Evolutionary conservation across 1,140 invertebrate genomes (phyloP).

Genomic region (Drosophila quadrilineata): DNA sequence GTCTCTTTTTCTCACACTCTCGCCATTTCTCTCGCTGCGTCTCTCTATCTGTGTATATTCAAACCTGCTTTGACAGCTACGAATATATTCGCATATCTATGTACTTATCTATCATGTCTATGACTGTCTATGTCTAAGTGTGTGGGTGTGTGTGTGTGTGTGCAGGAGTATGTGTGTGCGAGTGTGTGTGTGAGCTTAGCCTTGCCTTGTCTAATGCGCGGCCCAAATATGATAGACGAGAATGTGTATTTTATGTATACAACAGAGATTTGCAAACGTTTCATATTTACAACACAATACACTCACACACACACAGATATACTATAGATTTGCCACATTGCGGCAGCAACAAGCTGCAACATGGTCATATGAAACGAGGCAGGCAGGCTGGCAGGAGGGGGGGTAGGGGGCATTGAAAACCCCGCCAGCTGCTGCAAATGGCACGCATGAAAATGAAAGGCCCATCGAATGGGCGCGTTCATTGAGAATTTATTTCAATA

Average conservation of each 20-base stretch:
- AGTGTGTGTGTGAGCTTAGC: constrained; percentile 63
- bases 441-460: constrained; percentile 78
- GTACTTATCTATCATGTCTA: constrained; percentile 41
- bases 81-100: constrained; percentile 25
- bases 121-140: constrained; percentile 37
- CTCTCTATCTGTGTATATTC: constrained; percentile 10
- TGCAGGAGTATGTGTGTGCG: constrained; percentile 3
- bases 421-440: constrained; percentile 71
- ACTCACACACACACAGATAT: no score
- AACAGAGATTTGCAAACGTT: constrained; percentile 74
- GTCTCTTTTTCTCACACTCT: no score
- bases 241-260: constrained; percentile 54
- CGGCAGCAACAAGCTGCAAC: constrained; percentile 72
- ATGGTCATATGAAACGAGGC: constrained; percentile 19
- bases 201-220: constrained; percentile 72
- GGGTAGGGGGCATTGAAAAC: not conserved
- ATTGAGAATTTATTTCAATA: constrained; percentile 79
- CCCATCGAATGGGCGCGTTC: constrained; percentile 77
- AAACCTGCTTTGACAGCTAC: constrained; percentile 32
- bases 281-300: constrained; percentile 66
- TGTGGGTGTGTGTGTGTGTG: constrained; percentile 25
- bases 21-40: not conserved
- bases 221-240: constrained; percentile 73
- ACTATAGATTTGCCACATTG: no score
- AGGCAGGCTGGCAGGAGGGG: not conserved